Base-by-base conservation (phyloP, 2,113 vertebrate genomes). In the Stigmatopora argus region DNA sequence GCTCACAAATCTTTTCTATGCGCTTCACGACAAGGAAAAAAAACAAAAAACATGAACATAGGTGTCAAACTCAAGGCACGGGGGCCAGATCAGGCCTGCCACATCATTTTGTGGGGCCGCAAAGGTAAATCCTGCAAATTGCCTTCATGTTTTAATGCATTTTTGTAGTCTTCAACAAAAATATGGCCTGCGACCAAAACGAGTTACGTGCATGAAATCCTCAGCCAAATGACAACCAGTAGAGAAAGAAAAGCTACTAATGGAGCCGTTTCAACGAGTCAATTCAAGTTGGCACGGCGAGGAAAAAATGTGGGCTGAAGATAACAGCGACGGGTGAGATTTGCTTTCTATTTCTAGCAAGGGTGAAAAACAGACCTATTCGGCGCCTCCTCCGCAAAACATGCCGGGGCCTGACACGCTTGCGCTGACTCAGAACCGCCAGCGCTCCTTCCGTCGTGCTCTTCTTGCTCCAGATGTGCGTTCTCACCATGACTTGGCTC, bases 391-490 rank as follows among this genome's bases (percentile, higher is more conserved):
- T 78, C 75, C 52, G 19, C 38, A n/a, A 14, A 66, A 61, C 57
- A 49, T 59, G 73, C 5, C 38, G 72, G 64, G 44, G 44, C 53
- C 45, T 70, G 64, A 45, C 52, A 64, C 19, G 62, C 5, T 44
- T 47, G 56, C 61, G 76, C 34, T 65, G 70, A 69, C 44, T 71
- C 77, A 64, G 46, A 31, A 23, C 12, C 44, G 58, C 58, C 26
- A 75, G 45, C 57, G 48, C 70, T 78, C 61, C 62, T 84, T 67
- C 64, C 74, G 44, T 57, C 65, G 38, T 48, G 62, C 66, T 45
- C 8, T 19, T 67, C 66, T 46, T 81, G 77, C 67, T 74, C 79
- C 78, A 78, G 68, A 78, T 80, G 79, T 73, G 68, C 47, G 67
- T 17, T 64, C 47, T 66, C 18, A 5, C 53, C 51, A 0, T n/a